phyloP scores from a whole-genome alignment of 2,797 vertebrate species.

The Liparis tanakae region DNA sequence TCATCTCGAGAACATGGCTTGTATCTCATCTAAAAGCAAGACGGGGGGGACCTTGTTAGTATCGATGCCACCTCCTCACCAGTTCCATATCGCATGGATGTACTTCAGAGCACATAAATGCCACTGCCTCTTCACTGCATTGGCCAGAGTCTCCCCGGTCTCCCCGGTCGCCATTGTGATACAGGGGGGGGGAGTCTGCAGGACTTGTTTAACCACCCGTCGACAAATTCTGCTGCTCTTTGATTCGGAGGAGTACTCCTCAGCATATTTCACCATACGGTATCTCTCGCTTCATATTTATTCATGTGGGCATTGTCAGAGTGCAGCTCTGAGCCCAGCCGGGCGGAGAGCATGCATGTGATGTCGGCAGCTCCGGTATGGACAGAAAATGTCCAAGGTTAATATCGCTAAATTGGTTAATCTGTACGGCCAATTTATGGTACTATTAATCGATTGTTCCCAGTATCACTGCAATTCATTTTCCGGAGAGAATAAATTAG shows the following conservation, averaged over 20 bases:
- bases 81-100: conserved; percentile 29
- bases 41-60: background rate
- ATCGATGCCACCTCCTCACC: conserved; percentile 19
- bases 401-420: background rate
- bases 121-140: conserved; percentile 37
- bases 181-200: conserved; percentile 32
- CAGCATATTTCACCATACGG: conserved; percentile 19
- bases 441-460: background rate
- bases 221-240: conserved; percentile 31
- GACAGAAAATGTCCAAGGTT: background rate
- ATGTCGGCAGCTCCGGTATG: conserved; percentile 6
- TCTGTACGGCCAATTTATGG: background rate
- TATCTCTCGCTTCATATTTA: conserved; percentile 45
- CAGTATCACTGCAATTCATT: background rate
- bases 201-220: conserved; percentile 52
- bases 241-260: conserved; percentile 39
- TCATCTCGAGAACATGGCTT: background rate
- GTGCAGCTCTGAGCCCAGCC: conserved; percentile 17
- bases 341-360: background rate
- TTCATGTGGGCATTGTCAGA: conserved; percentile 30
- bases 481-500: background rate
- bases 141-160: conserved; percentile 24
- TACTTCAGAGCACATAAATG: conserved; percentile 43
- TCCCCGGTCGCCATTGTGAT: conserved; percentile 27
- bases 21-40: conserved; percentile 9